phyloP scores from a whole-genome alignment of 2,797 vertebrate genomes.

The Falco cherrug region DNA sequence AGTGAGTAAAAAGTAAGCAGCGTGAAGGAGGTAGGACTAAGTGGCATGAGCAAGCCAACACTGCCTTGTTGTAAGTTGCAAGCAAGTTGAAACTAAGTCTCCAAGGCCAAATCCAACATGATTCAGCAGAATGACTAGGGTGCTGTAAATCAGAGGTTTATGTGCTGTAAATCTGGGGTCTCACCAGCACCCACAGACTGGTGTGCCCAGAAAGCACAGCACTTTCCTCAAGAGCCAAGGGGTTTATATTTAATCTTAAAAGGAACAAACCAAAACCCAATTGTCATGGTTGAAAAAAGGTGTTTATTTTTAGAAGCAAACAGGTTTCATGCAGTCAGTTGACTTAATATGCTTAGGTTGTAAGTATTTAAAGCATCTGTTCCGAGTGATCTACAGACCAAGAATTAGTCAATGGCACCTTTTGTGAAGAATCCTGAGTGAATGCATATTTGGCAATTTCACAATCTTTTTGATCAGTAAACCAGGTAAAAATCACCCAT shows the following conservation, averaged over 20 bases:
- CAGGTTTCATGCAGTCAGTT: neutral
- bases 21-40: neutral
- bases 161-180: neutral
- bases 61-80: neutral
- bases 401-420: neutral
- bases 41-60: neutral
- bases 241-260: neutral
- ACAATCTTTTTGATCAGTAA: neutral
- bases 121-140: neutral
- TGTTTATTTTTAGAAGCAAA: neutral
- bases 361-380: neutral
- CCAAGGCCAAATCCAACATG: accelerated
- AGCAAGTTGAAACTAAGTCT: neutral
- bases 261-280: neutral
- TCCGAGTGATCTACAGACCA: neutral
- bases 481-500: neutral
- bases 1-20: neutral
- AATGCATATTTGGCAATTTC: neutral
- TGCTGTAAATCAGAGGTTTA: neutral
- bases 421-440: neutral
- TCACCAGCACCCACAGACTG: neutral
- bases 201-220: neutral
- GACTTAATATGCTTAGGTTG: neutral
- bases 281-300: neutral
- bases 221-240: neutral